A percentile compares a stretch with the other conserved stretches of the same genome.
phyloP scores from a whole-genome alignment of 1,140 invertebrate species.

The Pristionchus pacificus region DNA sequence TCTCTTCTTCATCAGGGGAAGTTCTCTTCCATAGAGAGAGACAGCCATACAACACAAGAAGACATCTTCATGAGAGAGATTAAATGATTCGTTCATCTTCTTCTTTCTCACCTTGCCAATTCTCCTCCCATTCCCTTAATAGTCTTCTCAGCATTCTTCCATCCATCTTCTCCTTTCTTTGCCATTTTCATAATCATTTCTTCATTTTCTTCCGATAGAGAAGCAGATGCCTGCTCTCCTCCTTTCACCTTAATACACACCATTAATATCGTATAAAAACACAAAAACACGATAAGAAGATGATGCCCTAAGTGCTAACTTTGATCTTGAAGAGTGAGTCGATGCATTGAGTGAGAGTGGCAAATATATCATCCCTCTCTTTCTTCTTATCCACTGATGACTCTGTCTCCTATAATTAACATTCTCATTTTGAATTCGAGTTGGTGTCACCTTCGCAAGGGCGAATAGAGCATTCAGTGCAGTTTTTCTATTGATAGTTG shows the following conservation, averaged over 20 bases:
- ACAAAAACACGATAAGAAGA: too few relatives aligned
- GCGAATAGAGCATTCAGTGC: not conserved
- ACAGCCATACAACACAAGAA: not conserved
- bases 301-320: not conserved
- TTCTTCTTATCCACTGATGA: not conserved
- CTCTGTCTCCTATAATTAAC: not conserved
- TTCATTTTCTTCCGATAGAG: not conserved
- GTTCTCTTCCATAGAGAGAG: not conserved
- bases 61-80: not conserved
- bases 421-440: not conserved
- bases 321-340: not conserved
- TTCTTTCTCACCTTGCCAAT: not conserved
- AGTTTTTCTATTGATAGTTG: not conserved
- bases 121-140: not conserved
- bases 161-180: not conserved
- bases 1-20: not conserved
- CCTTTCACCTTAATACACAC: not conserved
- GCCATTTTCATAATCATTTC: not conserved
- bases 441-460: not conserved
- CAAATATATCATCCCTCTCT: too few relatives aligned
- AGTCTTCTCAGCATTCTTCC: not conserved
- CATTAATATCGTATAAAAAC: not conserved
- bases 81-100: too few relatives aligned
- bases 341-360: not conserved
- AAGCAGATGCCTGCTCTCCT: not conserved